phyloP scores from a whole-genome alignment of 2,797 vertebrate genomes.

The Sebastes oblongus region DNA sequence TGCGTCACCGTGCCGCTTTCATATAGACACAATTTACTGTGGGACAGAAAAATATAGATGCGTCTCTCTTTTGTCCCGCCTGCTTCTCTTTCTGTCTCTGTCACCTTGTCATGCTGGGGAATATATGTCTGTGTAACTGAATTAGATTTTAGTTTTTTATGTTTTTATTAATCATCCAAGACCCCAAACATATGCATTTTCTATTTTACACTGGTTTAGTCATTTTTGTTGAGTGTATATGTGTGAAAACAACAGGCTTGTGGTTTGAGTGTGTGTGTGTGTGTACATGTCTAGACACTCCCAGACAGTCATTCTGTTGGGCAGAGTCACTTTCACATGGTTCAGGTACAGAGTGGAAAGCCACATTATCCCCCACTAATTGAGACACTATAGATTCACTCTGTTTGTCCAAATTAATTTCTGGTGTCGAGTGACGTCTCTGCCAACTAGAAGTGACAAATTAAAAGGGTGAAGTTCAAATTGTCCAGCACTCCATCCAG shows the following conservation, averaged over 20 bases:
- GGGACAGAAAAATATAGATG: background rate
- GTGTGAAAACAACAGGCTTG: slow-evolving; percentile 1
- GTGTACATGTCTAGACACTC: slow-evolving; percentile 62
- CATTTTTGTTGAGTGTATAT: background rate
- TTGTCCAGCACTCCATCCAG: background rate
- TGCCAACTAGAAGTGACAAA: slow-evolving; percentile 4
- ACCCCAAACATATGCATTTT: background rate
- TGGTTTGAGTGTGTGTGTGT: slow-evolving; percentile 4
- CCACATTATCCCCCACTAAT: background rate
- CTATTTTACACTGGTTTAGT: background rate
- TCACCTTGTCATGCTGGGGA: background rate
- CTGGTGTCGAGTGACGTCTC: slow-evolving; percentile 1
- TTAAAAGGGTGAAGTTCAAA: background rate
- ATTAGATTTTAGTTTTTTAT: background rate
- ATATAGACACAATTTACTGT: slow-evolving; percentile 25
- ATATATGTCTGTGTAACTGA: background rate
- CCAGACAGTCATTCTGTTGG: slow-evolving; percentile 27
- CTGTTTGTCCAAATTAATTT: slow-evolving; percentile 15
- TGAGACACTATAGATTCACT: slow-evolving; percentile 6
- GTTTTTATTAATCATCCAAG: background rate
- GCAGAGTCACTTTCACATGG: slow-evolving; percentile 14
- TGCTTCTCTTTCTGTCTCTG: background rate
- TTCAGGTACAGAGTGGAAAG: slow-evolving; percentile 20
- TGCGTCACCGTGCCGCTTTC: slow-evolving; percentile 70
- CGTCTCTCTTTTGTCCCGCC: background rate